Evolutionary conservation across 1,140 invertebrate genomes (phyloP).

Genomic region (Agrypnia vestita): DNA sequence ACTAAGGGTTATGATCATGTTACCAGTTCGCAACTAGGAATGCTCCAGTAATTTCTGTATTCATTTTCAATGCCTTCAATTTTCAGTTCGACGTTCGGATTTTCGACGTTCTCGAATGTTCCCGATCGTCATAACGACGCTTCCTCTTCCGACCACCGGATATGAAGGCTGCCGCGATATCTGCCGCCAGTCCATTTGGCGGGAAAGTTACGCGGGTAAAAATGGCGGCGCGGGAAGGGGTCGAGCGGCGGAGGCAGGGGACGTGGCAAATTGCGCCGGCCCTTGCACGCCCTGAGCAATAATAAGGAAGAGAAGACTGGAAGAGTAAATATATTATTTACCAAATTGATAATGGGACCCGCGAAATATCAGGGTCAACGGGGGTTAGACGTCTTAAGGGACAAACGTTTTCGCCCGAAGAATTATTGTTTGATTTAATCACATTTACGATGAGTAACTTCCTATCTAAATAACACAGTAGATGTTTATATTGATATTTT

Average conservation of each 20-base stretch:
- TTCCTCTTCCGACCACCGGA: slow-evolving; percentile 41
- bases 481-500: too few species aligned
- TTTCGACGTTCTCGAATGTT: slow-evolving; percentile 22
- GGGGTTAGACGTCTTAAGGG: too few species aligned
- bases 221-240: slow-evolving; percentile 13
- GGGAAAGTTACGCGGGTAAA: slow-evolving; percentile 25
- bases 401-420: too few species aligned
- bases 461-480: too few species aligned
- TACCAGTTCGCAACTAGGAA: too few species aligned
- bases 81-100: slow-evolving; percentile 21
- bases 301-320: background rate
- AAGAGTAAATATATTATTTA: slow-evolving; percentile 17
- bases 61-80: background rate
- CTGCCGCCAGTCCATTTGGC: slow-evolving; percentile 34
- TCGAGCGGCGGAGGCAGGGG: background rate
- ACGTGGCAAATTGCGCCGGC: slow-evolving; percentile 26
- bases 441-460: too few species aligned
- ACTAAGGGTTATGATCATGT: too few species aligned
- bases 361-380: too few species aligned
- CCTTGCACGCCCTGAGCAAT: background rate
- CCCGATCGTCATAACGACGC: slow-evolving; percentile 30
- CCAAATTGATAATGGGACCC: background rate
- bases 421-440: too few species aligned
- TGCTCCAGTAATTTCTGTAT: slow-evolving; percentile 32
- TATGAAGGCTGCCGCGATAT: slow-evolving; percentile 38